These are phyloP conservation scores for Melipona quadrifasciata DNA, from an alignment of 1,140 invertebrate genomes.

Conservation along the genomic window DNA sequence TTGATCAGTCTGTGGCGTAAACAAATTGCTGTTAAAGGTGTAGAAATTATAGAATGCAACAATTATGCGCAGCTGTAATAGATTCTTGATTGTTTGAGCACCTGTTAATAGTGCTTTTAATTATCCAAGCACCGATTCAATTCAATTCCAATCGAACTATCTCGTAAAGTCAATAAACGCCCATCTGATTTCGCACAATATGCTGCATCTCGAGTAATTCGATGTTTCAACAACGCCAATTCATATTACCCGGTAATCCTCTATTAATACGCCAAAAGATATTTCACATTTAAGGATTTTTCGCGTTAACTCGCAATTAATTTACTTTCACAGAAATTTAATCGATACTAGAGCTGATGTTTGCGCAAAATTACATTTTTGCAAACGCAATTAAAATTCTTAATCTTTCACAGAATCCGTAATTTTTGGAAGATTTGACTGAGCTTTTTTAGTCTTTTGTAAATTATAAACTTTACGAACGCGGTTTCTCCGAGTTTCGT, in stretches of 20 bases:
- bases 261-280: too few relatives aligned
- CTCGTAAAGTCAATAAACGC: constrained; percentile 6
- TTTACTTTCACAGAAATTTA: background rate
- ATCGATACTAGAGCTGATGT: too few relatives aligned
- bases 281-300: background rate
- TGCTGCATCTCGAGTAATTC: background rate
- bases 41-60: background rate
- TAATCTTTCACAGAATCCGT: too few relatives aligned
- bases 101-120: constrained; percentile 2
- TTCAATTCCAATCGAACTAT: constrained; percentile 14
- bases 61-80: background rate
- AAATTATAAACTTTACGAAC: too few relatives aligned
- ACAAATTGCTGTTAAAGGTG: background rate
- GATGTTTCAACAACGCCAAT: background rate
- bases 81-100: background rate
- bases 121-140: constrained; percentile 22
- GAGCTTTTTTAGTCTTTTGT: too few relatives aligned
- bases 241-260: background rate
- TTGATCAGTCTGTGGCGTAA: background rate
- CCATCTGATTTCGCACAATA: background rate
- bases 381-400: too few relatives aligned
- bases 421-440: too few relatives aligned
- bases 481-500: too few relatives aligned
- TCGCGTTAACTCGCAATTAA: background rate
- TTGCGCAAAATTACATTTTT: too few relatives aligned